Evolutionary conservation across 2,113 vertebrate genomes (phyloP).

Genomic region (Varanus komodoensis): DNA sequence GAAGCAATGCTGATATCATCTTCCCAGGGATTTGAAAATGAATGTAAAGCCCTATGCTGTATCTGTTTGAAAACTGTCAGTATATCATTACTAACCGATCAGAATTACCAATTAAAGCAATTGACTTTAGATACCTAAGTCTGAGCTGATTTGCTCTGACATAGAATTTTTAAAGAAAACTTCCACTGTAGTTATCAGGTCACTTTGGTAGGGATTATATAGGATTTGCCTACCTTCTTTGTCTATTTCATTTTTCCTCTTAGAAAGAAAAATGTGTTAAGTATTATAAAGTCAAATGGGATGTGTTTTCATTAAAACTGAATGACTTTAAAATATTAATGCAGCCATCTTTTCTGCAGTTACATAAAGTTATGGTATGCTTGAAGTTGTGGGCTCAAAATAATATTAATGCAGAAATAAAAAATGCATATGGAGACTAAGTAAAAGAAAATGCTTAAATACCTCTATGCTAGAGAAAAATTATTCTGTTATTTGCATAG

Average conservation of each 20-base stretch:
- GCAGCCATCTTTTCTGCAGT: neutral
- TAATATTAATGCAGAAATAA: slow-evolving; percentile 4
- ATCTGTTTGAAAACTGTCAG: slow-evolving; percentile 13
- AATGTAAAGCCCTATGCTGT: slow-evolving; percentile 1
- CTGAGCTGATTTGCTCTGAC: neutral
- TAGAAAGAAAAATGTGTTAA: slow-evolving; percentile 24
- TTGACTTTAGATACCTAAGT: slow-evolving; percentile 24
- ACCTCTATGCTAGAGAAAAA: neutral
- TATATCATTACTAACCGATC: neutral
- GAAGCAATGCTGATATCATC: neutral
- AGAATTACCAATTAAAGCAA: slow-evolving; percentile 14
- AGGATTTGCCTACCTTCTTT: slow-evolving; percentile 8
- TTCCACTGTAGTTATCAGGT: neutral
- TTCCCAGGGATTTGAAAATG: neutral
- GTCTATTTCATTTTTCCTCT: neutral
- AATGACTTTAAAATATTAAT: slow-evolving; percentile 45
- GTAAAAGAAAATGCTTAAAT: neutral
- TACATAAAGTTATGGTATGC: slow-evolving; percentile 23
- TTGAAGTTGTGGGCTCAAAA: slow-evolving; percentile 26
- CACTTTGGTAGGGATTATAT: neutral
- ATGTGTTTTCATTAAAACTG: slow-evolving; percentile 33
- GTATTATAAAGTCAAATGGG: slow-evolving; percentile 28
- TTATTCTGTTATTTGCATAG: neutral
- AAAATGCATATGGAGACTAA: neutral
- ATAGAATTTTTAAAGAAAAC: slow-evolving; percentile 28